phyloP scores from a whole-genome alignment of 2,113 vertebrate genomes.

The Tachysurus fulvidraco region DNA sequence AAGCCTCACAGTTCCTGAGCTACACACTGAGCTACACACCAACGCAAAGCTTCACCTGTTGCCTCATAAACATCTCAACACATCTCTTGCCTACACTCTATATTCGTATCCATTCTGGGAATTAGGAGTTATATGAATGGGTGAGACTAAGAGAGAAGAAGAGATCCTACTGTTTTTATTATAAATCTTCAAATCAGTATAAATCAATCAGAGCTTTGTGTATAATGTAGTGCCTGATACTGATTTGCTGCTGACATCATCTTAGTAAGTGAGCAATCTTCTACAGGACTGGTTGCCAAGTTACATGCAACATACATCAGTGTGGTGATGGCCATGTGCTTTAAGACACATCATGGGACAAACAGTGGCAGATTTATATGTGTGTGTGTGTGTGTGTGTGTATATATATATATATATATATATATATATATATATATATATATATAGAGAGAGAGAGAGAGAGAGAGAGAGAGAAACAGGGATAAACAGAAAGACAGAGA shows the following conservation, averaged over 20 bases:
- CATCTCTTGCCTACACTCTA: constrained; percentile 17
- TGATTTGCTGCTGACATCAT: constrained; percentile 4
- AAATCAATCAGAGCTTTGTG: background rate
- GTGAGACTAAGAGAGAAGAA: background rate
- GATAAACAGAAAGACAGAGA: background rate
- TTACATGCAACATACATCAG: constrained; percentile 3
- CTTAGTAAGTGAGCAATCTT: background rate
- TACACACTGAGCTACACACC: constrained; percentile 23
- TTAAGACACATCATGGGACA: background rate
- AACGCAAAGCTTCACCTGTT: constrained; percentile 49
- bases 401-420: no score
- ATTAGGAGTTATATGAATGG: constrained; percentile 16
- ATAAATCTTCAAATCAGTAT: background rate
- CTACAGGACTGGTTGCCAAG: constrained; percentile 16
- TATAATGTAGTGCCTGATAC: background rate
- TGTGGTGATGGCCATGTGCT: background rate
- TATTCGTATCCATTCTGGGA: background rate
- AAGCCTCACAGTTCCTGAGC: constrained; percentile 9
- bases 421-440: no score
- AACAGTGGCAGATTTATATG: no score
- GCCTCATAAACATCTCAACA: constrained; percentile 13
- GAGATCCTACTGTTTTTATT: no score
- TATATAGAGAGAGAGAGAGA: background rate
- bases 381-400: no score
- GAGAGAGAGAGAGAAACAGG: background rate